Evolutionary conservation across 2,113 vertebrate species (phyloP).

Genomic region (Herpailurus yagouaroundi): DNA sequence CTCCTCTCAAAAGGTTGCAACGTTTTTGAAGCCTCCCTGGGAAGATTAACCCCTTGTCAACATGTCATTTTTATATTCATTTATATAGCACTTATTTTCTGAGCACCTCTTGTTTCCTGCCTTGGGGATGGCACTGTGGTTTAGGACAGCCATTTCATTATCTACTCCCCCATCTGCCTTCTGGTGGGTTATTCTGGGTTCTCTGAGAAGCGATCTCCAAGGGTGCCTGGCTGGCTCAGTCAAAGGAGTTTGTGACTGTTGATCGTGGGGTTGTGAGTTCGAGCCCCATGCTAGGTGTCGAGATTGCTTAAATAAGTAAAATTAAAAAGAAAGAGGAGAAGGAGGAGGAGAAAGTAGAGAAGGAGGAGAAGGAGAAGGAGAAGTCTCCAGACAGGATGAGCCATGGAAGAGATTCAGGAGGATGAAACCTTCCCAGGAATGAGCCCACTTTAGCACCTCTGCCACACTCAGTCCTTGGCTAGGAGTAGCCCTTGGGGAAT

Average conservation of each 20-base stretch:
- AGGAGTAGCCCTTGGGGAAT: background rate
- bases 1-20: background rate
- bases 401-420: background rate
- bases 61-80: background rate
- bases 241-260: background rate
- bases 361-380: background rate
- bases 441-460: background rate
- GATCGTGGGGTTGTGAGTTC: background rate
- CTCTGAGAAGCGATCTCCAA: background rate
- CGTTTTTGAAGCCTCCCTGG: background rate
- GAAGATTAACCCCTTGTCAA: background rate
- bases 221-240: background rate
- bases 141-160: background rate
- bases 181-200: background rate
- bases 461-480: background rate
- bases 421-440: background rate
- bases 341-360: too few species aligned
- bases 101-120: background rate
- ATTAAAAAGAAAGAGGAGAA: background rate
- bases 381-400: background rate
- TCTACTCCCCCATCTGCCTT: background rate
- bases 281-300: background rate
- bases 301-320: background rate
- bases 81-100: constrained; percentile 3
- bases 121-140: background rate